Evolutionary conservation across 2,797 vertebrate genomes (phyloP), one percentile per base, ranked within the genome.

Genomic region (Myotis pilosus): DNA sequence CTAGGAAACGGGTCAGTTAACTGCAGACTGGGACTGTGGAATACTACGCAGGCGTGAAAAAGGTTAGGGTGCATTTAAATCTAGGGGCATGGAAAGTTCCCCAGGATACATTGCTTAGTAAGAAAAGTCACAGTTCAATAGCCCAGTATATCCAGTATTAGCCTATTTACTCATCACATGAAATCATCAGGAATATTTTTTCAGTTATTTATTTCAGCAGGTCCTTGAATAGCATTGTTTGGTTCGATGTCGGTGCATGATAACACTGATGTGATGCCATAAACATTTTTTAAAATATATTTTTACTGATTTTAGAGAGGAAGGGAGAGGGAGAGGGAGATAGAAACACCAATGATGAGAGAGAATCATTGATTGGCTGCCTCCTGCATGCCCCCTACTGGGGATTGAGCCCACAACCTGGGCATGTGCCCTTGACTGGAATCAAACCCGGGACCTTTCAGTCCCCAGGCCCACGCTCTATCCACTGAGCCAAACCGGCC

Each of bases 11-110:
- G 30, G 33, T 51, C 28, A 5, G 5, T 3, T 19, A 28, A 25
- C 2, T 13, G 22, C 3, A 7, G 36, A 2, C 9, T 19, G 49
- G 7, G 38, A 1, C 5, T 6, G 0, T 1, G 22, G 69, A 85
- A 47, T 36, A 69, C 8, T 13, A 68, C 3, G 30, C n/a, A 78
- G 36, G 23, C 0, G 30, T 28, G 53, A 28, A 68, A 84, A 81
- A 66, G 41, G 36, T 62, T 8, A 22, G 4, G 33, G 53, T 19
- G 6, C 15, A 7, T 36, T 33, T 47, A 51, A 82, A 68, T 25
- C 33, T 12, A 47, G 38, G 47, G 13, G 10, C 30, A 8, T 0
- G 0, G 15, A 53, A 64, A 25, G 33, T 36, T 62, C 38, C 6
- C 68, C 3, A 41, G 15, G 53, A 38, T 11, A 1, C 30, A 47